These are phyloP conservation scores for Turnix velox DNA, from an alignment of 2,113 vertebrate species.

Conservation along the genomic window DNA sequence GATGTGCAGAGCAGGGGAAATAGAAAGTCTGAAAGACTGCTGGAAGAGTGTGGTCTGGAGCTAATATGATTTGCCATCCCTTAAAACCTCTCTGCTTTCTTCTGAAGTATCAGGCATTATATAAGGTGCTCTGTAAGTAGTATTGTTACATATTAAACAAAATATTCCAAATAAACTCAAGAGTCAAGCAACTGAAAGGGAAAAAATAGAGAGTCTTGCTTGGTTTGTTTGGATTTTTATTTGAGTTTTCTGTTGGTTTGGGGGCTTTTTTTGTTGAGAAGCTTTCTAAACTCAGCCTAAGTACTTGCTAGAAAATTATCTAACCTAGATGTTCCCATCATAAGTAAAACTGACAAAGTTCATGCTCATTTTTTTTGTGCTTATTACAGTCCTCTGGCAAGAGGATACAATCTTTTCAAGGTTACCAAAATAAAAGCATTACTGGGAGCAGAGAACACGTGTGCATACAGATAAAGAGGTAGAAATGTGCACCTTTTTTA, in stretches of 20 bases:
- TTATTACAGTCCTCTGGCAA: background rate
- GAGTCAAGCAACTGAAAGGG: background rate
- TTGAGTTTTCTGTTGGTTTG: background rate
- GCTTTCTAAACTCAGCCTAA: background rate
- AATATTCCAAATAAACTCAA: background rate
- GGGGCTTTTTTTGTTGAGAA: background rate
- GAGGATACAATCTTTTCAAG: background rate
- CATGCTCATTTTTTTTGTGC: background rate
- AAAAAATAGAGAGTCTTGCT: accelerated
- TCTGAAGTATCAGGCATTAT: background rate
- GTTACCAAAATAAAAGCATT: conserved; percentile 19
- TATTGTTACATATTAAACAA: background rate
- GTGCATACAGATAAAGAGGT: background rate
- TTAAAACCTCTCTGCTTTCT: background rate
- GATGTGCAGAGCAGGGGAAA: background rate
- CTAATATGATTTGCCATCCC: background rate
- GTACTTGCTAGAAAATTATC: background rate
- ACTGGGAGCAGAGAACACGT: background rate
- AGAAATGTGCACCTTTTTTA: background rate
- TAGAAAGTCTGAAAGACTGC: background rate
- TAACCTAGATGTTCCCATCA: background rate
- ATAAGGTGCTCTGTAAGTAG: background rate
- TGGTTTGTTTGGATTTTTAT: background rate
- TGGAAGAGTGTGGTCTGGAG: background rate
- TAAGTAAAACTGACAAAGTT: background rate